Conservation (phyloP, 2,888 invertebrate genomes). For the Sipha maydis region DNA sequence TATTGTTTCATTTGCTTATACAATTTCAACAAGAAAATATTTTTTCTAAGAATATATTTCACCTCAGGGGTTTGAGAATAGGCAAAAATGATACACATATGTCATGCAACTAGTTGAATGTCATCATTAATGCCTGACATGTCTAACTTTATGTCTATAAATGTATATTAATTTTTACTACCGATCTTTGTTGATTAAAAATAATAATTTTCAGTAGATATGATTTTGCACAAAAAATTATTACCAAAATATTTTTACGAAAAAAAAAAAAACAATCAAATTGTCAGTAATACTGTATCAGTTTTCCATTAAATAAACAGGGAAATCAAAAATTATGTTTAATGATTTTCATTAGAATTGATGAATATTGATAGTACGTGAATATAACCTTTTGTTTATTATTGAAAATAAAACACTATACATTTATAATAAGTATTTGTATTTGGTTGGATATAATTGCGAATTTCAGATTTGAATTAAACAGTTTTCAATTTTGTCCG, state of each 20-base stretch:
- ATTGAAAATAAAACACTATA: not conserved
- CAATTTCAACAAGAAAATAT: too few species aligned
- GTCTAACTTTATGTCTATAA: not conserved
- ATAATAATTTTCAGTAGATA: conserved; percentile 6
- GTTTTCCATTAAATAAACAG: conserved; percentile 8
- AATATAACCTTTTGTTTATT: not conserved
- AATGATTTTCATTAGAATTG: not conserved
- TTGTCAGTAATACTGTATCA: not conserved
- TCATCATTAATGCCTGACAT: not conserved
- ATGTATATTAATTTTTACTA: not conserved
- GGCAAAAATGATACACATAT: conserved; percentile 35
- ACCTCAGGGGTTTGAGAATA: conserved; percentile 5
- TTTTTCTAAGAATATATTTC: not conserved
- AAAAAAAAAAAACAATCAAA: not conserved
- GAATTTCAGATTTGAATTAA: not conserved
- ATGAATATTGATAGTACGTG: not conserved
- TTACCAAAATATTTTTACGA: not conserved
- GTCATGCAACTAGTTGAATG: not conserved
- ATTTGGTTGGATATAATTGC: not conserved
- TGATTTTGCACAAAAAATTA: not conserved
- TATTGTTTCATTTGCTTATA: too few species aligned
- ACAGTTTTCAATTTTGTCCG: not conserved
- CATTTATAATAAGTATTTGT: not conserved
- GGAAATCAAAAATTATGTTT: conserved; percentile 37
- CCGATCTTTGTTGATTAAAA: conserved; percentile 16